Evolutionary conservation across 2,113 vertebrate genomes (phyloP).

Genomic region (Centrocercus urophasianus): DNA sequence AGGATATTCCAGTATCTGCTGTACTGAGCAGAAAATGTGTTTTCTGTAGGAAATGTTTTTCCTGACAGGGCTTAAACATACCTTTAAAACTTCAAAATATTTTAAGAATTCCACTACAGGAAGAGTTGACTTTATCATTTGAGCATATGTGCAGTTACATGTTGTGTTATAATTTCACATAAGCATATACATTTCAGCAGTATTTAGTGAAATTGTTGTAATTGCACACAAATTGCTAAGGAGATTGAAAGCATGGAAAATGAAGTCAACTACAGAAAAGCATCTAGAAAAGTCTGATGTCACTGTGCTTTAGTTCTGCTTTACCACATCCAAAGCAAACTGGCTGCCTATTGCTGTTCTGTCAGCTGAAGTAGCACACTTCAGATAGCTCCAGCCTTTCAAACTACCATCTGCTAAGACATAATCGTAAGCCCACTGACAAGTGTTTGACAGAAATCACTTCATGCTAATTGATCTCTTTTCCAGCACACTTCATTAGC

Average conservation of each 20-base stretch:
- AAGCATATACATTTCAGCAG: not conserved
- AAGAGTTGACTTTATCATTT: not conserved
- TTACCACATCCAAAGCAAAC: not conserved
- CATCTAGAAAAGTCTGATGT: not conserved
- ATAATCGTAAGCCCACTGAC: not conserved
- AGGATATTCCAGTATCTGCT: not conserved
- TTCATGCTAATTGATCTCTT: slow-evolving; percentile 32
- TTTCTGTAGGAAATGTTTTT: not conserved
- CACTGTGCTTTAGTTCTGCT: not conserved
- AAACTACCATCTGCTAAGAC: not conserved
- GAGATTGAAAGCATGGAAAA: not conserved
- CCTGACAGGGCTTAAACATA: not conserved
- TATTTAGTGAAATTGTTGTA: not conserved
- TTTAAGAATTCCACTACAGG: not conserved
- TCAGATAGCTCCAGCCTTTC: not conserved
- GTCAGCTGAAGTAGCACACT: not conserved
- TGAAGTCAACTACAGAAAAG: not conserved
- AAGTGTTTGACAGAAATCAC: slow-evolving; percentile 50
- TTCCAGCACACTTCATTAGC: not conserved
- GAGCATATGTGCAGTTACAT: not conserved
- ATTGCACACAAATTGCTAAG: not conserved
- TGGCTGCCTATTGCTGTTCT: not conserved
- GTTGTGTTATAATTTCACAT: not conserved
- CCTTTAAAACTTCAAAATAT: not conserved
- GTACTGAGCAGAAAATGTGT: not conserved